Evolutionary conservation across 2,888 invertebrate species (phyloP), one percentile per base, ranked within the genome.

Genomic region (Synanthedon myopaeformis): DNA sequence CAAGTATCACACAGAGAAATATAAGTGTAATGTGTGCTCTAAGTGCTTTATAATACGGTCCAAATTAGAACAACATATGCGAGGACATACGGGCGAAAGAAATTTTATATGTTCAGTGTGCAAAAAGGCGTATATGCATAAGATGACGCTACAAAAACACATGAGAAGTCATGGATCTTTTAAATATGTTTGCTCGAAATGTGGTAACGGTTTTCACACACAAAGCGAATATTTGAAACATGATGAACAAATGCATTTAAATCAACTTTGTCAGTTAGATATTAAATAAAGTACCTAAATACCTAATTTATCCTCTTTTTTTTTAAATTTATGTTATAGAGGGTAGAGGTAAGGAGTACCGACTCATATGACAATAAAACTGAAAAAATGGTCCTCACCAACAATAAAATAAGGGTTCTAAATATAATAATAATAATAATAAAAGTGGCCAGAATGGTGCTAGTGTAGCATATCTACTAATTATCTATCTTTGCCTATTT

Each of bases 21-120:
- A 70, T 45, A 81, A 78, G 57, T 89, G 89, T 42, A 74, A 79
- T 51, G 61, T 79, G 1, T 89, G 89, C 53, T 76, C 72, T 28
- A 86, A 85, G 55, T 77, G 80, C 52, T 89, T 88, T 28, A 69
- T 79, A 1, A 79, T 82, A 59, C 75, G 79, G 41, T 84, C 82
- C 3, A 79, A 76, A 61, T 73, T 89, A 6, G 82, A 79, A 54
- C 75, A 79, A 28, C 89, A 89, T 54, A 74, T 81, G 70, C 59
- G 71, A 0, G 74, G 78, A 1, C 85, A 86, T 54, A 79, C 79
- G 0, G 82, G 83, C 0, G 85, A 85, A 55, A 72, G 76, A 6
- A 79, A 70, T 51, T 88, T 79, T 28, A 59, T 74, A 3, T 89
- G 88, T 54, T 62, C 67, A 0, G 59, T 84, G 0, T 89, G 89